Percentiles rank a stretch among this genome's conserved stretches.
Evolutionary conservation across 2,113 vertebrate species (phyloP).

Genomic region (Gymnogyps californianus): DNA sequence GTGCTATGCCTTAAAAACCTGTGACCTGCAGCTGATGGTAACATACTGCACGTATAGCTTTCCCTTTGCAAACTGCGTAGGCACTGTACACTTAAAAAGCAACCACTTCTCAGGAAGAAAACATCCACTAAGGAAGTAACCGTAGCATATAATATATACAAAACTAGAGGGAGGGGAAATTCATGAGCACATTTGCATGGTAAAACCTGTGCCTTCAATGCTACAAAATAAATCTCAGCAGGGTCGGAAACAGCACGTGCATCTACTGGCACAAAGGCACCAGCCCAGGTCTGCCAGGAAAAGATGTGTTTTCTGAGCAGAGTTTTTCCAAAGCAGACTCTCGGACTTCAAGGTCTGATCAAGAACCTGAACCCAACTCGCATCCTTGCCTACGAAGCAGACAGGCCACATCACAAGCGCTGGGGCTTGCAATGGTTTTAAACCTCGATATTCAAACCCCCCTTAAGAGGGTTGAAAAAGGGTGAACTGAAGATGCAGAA

Average conservation of each 20-base stretch:
- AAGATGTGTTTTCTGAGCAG: not conserved
- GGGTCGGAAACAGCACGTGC: not conserved
- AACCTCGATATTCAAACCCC: not conserved
- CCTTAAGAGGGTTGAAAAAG: not conserved
- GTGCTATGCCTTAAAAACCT: not conserved
- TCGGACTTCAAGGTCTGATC: not conserved
- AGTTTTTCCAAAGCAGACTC: not conserved
- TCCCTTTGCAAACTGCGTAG: not conserved
- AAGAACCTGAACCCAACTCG: not conserved
- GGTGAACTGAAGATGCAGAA: not conserved
- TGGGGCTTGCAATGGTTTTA: not conserved
- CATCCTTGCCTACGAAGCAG: accelerated
- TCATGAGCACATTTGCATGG: not conserved
- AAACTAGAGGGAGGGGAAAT: not conserved
- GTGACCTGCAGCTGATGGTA: not conserved
- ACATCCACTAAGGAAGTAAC: not conserved
- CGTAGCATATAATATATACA: accelerated
- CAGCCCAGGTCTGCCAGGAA: not conserved
- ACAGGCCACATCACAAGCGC: not conserved
- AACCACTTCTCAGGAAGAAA: not conserved
- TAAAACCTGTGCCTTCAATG: not conserved
- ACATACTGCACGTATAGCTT: accelerated
- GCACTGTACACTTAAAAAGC: not conserved
- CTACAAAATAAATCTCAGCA: not conserved
- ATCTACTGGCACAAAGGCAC: not conserved